Evolutionary conservation across 1,140 invertebrate species (phyloP), one percentile per base, ranked within the genome.

Genomic region (Camponotus floridanus): DNA sequence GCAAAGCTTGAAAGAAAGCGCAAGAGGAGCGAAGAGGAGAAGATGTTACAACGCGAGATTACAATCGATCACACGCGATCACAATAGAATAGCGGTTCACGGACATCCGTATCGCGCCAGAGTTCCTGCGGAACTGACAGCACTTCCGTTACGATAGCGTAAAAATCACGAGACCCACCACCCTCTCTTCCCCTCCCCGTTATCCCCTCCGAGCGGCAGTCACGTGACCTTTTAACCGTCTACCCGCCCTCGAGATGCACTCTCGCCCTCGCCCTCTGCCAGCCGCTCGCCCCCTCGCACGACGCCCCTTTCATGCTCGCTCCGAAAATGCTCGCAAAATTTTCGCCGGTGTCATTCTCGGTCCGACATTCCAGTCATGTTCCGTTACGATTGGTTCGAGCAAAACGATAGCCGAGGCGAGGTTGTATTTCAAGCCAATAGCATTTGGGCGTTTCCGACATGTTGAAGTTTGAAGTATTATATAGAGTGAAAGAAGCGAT

Each of bases 101-200:
- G 48, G 45, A 85, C 51, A n/a, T 87, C 61, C 73, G 83, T 78
- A 74, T 62, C 31, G 42, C 80, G 51, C 86, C 76, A 87, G 78
- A 90, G 89, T 90, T 90, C 89, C 89, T 90, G 89, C 89, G 89
- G 89, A 90, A 90, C 89, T 90, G 86, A 78, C 76, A 15, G 76
- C 59, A 81, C 76, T 90, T 90, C 89, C 89, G 80, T 57, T 51
- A 31, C 64, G 70, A 70, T 45, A 67, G 64, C 21, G 76, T 64
- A 85, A 90, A 90, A 90, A 90, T 89, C 85, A 83, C 61, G 55
- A 62, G 79, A 62, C 64, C 33, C 51, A 71, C 64, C 51, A 65
- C n/a, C 31, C 76, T 39, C 42, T 2, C 45, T 36, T 51, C 13
- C 31, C 42, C 15, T 21, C 68, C 5, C 42, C 80, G 11, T 45